Evolutionary conservation across 2,797 vertebrate species (phyloP), one percentile per base, ranked within the genome.

Genomic region (Tarsius wallacei): DNA sequence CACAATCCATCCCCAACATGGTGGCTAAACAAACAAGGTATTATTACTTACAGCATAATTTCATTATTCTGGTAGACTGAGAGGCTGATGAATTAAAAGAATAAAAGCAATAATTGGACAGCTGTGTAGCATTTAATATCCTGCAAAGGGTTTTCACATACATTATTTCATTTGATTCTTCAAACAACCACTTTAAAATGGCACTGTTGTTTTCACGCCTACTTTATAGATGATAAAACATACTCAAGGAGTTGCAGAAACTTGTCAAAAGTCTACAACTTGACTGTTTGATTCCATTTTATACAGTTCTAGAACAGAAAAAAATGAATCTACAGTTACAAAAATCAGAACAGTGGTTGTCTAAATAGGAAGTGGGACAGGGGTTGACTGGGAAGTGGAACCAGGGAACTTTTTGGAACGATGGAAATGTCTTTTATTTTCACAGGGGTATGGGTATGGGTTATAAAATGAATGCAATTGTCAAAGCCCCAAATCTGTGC

Each of bases 131-230:
- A 92, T 55, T 77, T 81, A 66, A 47, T 1, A 88, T 55, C n/a
- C 24, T 57, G 59, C 55, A 61, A 78, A 93, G 26, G 11, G 12
- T 74, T 66, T 90, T 76, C 33, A 57, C 16, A 66, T 42, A 49
- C 42, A 42, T 42, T 42, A 68, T n/a, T 78, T 96, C 81, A 93
- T 59, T 24, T 9, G 24, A 89, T 90, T 77, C 64, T 90, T 94
- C 19, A 89, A 82, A 80, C 28, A 76, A 61, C 33, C n/a, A 15
- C 11, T 81, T 70, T 36, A 63, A 85, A 85, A 36, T 42, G 42
- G n/a, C 57, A 63, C 80, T 82, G 76, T 0, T 68, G 55, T 74
- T 80, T 88, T 77, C 53, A 70, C 51, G 64, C 22, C 31, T 78
- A 93, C 28, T 71, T 74, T 55, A 95, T 0, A 91, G 12, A 88